These are phyloP conservation scores for Eospalax fontanierii DNA, from an alignment of 2,797 vertebrate species.

Conservation along the genomic window DNA sequence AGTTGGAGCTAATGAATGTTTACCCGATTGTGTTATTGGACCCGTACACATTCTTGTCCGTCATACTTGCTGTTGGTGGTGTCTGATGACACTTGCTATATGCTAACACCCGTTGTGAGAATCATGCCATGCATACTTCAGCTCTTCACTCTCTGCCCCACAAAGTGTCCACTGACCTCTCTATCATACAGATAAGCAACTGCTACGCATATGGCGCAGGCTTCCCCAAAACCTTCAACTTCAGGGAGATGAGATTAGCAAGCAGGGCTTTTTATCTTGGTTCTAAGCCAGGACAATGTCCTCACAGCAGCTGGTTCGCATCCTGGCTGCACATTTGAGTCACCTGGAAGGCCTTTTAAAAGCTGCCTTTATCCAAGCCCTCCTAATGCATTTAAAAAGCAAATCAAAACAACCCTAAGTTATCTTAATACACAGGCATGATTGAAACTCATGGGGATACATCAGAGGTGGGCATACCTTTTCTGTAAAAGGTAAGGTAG, in stretches of 20 bases:
- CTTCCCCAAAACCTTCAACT: neutral
- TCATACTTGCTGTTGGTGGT: neutral
- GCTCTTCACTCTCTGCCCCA: neutral
- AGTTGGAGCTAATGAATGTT: neutral
- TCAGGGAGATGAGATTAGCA: neutral
- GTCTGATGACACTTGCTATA: neutral
- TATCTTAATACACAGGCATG: neutral
- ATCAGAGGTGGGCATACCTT: neutral
- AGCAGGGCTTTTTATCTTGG: neutral
- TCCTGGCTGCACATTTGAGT: neutral
- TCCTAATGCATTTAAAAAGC: neutral
- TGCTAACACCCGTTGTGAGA: neutral
- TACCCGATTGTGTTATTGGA: neutral
- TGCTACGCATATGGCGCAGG: neutral
- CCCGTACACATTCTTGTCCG: neutral
- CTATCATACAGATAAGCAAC: neutral
- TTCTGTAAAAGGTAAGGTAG: neutral
- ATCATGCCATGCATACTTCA: neutral
- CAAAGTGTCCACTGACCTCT: neutral
- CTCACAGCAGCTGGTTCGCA: no score
- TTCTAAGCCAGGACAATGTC: neutral
- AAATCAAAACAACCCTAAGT: neutral
- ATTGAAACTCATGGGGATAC: neutral
- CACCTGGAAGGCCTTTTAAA: neutral
- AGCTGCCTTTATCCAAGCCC: neutral